Evolutionary conservation across 2,888 invertebrate genomes (phyloP), one percentile per base, ranked within the genome.

Genomic region (Cenopis cana): DNA sequence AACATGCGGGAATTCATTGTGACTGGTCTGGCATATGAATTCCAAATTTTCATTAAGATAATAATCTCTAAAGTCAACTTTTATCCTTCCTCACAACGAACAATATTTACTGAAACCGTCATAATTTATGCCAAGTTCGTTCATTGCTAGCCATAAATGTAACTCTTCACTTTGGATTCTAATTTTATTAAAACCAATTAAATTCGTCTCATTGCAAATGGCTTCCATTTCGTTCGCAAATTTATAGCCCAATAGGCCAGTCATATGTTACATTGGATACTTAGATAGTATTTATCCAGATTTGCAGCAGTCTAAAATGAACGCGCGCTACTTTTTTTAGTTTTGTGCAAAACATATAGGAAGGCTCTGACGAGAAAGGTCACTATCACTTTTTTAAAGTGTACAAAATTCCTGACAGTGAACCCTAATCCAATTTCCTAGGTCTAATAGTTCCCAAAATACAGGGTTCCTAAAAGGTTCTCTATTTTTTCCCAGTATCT

Each of bases 161-260:
- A 60, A 60, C 17, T 60, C 60, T n/a, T 60, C 46, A 29, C 24
- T 46, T 46, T 46, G 70, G 78, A 76, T 81, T 82, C 75, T 77
- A 80, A 82, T 85, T 84, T 83, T 84, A 86, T 85, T 86, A 85
- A 84, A 84, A 80, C 79, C 81, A 79, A 83, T 82, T 82, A 81
- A 80, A 84, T 84, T 80, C 79, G 78, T 80, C 75, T 73, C 69
- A 72, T 73, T 74, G 68, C 76, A 76, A 76, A 74, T 74, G 72
- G 74, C 73, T 75, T 57, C 68, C 70, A 66, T 75, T 76, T 73
- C 76, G 70, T 76, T 75, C 70, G 73, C 75, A 77, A 81, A 81
- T 81, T 79, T 76, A 81, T 79, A 74, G 74, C 76, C 66, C 68
- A 69, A n/a, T n/a, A n/a, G n/a, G n/a, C n/a, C n/a, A n/a, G n/a